Conservation (phyloP, 37 sponge, comb jelly and placozoan genomes). For the Aphrocallistes beatrix region DNA sequence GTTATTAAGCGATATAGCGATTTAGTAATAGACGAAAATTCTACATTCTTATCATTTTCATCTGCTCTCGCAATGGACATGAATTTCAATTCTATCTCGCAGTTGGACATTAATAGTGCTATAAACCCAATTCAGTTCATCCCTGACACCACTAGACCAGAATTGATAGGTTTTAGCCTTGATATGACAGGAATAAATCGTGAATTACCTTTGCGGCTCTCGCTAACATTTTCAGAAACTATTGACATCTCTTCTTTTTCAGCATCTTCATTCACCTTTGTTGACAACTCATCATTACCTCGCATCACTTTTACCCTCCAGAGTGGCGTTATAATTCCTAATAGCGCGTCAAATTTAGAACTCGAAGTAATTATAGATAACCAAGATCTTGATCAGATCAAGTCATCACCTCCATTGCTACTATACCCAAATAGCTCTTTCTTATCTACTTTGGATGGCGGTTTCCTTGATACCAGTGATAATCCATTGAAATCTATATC, state of each 20-base stretch:
- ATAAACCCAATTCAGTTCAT: conserved; percentile 42
- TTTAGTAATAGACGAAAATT: conserved; percentile 32
- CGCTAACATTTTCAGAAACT: conserved; percentile 62
- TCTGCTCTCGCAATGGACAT: conserved; percentile 35
- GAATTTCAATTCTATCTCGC: conserved; percentile 27
- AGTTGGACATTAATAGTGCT: conserved; percentile 24
- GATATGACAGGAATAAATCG: conserved; percentile 41
- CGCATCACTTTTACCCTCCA: background rate
- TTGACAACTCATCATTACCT: background rate
- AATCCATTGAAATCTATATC: background rate
- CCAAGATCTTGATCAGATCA: background rate
- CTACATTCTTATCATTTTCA: conserved; percentile 51
- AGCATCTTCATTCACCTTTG: conserved; percentile 14
- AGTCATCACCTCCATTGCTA: background rate
- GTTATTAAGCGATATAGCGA: conserved; percentile 37
- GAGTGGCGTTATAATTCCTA: background rate
- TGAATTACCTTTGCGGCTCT: background rate
- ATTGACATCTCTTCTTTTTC: conserved; percentile 38
- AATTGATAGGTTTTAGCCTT: conserved; percentile 31
- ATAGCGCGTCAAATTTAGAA: background rate
- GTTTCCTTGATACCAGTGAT: background rate
- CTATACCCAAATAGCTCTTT: background rate
- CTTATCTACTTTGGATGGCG: background rate
- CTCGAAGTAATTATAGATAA: background rate
- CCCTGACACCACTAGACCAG: conserved; percentile 59